Conservation (phyloP, 2,888 invertebrate genomes). For the Hylaea fasciaria region DNA sequence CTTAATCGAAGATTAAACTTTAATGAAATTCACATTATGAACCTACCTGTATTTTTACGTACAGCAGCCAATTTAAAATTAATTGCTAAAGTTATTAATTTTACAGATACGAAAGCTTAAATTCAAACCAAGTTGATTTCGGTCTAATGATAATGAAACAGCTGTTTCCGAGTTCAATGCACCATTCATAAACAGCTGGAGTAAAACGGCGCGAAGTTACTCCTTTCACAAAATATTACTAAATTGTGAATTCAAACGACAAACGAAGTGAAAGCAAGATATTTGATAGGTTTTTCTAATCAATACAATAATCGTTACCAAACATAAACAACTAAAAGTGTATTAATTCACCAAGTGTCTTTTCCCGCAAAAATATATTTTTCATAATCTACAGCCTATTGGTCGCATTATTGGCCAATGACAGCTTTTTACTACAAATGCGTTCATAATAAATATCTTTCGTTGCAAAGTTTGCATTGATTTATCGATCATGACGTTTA, state of each 20-base stretch:
- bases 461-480: no score
- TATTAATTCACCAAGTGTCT: not conserved
- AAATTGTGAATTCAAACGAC: not conserved
- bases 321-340: not conserved
- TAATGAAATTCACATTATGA: no score
- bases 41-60: no score
- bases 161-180: constrained; percentile 43
- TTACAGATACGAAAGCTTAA: not conserved
- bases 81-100: not conserved
- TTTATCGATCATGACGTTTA: no score
- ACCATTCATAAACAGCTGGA: constrained; percentile 40
- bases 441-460: constrained; percentile 5
- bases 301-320: not conserved
- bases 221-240: not conserved
- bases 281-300: not conserved
- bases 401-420: not conserved
- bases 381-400: not conserved
- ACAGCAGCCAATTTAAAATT: not conserved
- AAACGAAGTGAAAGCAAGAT: not conserved
- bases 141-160: constrained; percentile 33
- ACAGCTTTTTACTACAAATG: not conserved
- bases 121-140: constrained; percentile 7
- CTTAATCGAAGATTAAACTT: no score
- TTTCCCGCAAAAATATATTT: not conserved
- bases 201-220: constrained; percentile 45